A percentile compares a stretch with the other conserved stretches of the same genome.
These are phyloP conservation scores for Ips nitidus DNA, from an alignment of 1,140 invertebrate genomes.

Conservation along the genomic window DNA sequence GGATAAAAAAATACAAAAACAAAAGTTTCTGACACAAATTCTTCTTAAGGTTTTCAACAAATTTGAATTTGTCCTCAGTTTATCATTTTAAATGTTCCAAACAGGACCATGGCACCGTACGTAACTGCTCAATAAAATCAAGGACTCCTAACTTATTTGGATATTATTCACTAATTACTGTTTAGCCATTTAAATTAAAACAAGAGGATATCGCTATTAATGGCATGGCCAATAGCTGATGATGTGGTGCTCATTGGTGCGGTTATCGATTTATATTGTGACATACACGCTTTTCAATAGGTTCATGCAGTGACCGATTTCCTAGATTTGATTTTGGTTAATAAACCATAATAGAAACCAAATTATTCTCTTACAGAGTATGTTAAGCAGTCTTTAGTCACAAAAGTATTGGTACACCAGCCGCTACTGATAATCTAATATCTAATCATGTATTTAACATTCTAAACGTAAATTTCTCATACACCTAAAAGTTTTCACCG, in stretches of 20 bases:
- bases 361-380: no score
- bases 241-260: constrained; percentile 4
- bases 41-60: no score
- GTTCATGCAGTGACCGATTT: no score
- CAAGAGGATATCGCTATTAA: constrained; percentile 1
- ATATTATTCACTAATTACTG: not conserved
- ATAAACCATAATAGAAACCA: no score
- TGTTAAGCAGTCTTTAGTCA: no score
- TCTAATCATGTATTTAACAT: no score
- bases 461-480: no score
- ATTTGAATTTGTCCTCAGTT: not conserved
- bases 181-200: constrained; percentile 8
- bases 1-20: not conserved
- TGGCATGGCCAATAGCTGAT: constrained; percentile 6
- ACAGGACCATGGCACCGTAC: not conserved
- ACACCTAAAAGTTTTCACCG: not conserved
- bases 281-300: not conserved
- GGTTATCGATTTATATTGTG: constrained; percentile 4
- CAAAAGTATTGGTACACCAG: no score
- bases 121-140: constrained; percentile 4
- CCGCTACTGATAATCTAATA: no score
- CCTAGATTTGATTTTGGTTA: no score
- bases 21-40: not conserved
- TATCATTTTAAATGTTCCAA: constrained; percentile 3
- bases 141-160: constrained; percentile 5